Conservation (phyloP, 2,113 vertebrate genomes). For the Upupa epops region DNA sequence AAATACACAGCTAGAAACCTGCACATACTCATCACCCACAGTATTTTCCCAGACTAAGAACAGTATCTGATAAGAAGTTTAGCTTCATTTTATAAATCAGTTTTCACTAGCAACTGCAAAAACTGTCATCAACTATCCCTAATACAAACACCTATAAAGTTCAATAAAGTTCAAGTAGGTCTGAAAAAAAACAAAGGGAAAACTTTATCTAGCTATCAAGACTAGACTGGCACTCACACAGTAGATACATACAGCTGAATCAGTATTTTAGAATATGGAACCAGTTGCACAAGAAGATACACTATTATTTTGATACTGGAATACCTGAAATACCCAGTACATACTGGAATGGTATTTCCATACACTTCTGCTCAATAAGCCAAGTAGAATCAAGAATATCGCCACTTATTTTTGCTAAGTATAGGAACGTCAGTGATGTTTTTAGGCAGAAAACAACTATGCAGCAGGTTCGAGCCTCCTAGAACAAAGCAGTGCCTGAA, state of each 20-base stretch:
- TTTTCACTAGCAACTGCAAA: not conserved
- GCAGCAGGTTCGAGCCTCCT: not conserved
- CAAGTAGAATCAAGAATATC: not conserved
- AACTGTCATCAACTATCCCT: not conserved
- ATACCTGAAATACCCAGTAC: not conserved
- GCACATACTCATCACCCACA: not conserved
- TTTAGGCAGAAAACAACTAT: not conserved
- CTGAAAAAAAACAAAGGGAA: not conserved
- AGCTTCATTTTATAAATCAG: not conserved
- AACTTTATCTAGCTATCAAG: not conserved
- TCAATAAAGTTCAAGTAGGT: not conserved
- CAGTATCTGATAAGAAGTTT: not conserved
- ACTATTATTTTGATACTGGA: not conserved
- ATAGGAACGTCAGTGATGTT: not conserved
- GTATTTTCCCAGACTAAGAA: not conserved
- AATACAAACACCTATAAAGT: not conserved
- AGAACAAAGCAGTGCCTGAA: conserved; percentile 5
- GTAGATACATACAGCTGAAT: not conserved
- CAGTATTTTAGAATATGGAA: not conserved
- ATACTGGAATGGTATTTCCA: not conserved
- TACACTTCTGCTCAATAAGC: not conserved
- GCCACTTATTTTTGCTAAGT: not conserved
- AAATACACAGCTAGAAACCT: not conserved
- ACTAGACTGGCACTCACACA: not conserved
- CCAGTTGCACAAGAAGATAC: not conserved